phyloP scores from a whole-genome alignment of 2,888 invertebrate genomes.

The Eupsilia transversa region DNA sequence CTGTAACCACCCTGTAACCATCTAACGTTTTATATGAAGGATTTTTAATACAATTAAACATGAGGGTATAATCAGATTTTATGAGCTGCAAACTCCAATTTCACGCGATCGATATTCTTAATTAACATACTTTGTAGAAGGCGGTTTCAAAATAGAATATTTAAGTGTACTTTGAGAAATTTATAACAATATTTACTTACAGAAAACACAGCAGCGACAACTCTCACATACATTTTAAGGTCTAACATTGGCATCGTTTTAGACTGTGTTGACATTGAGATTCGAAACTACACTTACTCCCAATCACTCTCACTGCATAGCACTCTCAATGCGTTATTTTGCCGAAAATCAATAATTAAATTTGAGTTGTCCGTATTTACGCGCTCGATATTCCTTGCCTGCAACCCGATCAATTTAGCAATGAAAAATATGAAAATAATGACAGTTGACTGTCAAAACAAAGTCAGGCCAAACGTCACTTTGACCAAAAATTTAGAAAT shows the following conservation, averaged over 20 bases:
- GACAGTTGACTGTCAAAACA: conserved; percentile 48
- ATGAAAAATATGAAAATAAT: conserved; percentile 30
- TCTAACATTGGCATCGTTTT: conserved; percentile 85
- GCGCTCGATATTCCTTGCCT: conserved; percentile 65
- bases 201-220: conserved; percentile 86
- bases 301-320: conserved; percentile 45
- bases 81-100: background rate
- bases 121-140: background rate
- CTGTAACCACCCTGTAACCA: conserved; percentile 2
- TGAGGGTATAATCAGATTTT: conserved; percentile 52
- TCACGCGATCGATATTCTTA: background rate
- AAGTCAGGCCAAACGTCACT: conserved; percentile 16
- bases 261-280: conserved; percentile 83
- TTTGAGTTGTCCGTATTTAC: conserved; percentile 71
- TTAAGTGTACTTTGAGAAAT: conserved; percentile 13
- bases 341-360: conserved; percentile 67
- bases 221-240: conserved; percentile 83
- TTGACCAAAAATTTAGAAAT: background rate
- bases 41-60: conserved; percentile 27
- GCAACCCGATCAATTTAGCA: conserved; percentile 52
- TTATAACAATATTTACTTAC: conserved; percentile 76
- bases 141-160: background rate
- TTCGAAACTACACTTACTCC: conserved; percentile 32
- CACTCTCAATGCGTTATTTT: conserved; percentile 35
- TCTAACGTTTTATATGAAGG: background rate